Evolutionary conservation across 2,888 invertebrate genomes (phyloP), one percentile per base, ranked within the genome.

Genomic region (Aquatica leii): DNA sequence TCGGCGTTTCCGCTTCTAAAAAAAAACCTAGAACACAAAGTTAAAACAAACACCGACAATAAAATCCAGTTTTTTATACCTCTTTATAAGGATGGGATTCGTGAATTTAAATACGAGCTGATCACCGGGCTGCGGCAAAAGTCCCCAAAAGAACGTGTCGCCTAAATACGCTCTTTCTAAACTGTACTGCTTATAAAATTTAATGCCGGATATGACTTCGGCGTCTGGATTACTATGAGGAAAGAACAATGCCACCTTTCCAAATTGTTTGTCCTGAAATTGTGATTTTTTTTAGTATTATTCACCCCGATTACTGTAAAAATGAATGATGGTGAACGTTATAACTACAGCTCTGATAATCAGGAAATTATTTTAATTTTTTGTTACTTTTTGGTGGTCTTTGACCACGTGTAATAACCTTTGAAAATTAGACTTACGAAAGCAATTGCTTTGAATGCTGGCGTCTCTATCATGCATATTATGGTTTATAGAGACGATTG

Each of bases 1-100:
- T 95, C 94, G 0, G 89, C 87, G 80, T 96, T 97, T 20, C 96
- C 96, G 80, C 95, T 96, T 64, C 93, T 88, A 78, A 95, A 92
- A 64, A 88, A 84, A 82, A 88, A 95, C 72, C 93, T 93, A n/a
- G 82, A 81, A 55, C 24, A 37, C 18, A 14, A 37, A 24, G 12
- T 48, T 8, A 24, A 51, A 18, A 24, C n/a, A 11, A 35, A n/a
- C 15, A 15, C 1, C 35, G 12, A 2, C 37, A 31, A 35, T 20
- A 40, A 24, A 20, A 17, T 34, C 24, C 15, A 48, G 8, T 2
- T 15, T 52, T 52, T 41, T 80, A 80, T 80, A 93, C 93, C 86
- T 88, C 77, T 88, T 87, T 64, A 94, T 80, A 70, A 80, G 75
- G 66, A 88, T 84, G 17, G 96, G 94, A 55, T 88, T 86, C 50